These are phyloP conservation scores for Calonectris borealis DNA, from an alignment of 2,113 vertebrate genomes.

Conservation along the genomic window DNA sequence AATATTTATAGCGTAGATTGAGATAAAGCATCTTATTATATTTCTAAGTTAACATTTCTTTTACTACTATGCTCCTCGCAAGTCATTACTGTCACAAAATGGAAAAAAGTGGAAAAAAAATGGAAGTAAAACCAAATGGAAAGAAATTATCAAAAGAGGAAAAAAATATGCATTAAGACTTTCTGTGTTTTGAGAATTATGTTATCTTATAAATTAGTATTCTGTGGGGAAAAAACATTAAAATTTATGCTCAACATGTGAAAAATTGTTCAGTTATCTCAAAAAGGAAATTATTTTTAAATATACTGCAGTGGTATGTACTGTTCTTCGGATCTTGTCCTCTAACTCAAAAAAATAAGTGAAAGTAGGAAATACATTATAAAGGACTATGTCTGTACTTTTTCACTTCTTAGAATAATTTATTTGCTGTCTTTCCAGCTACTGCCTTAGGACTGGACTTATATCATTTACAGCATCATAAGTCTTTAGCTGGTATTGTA, in stretches of 20 bases:
- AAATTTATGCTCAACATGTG: neutral
- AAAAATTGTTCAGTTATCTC: neutral
- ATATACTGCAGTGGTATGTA: neutral
- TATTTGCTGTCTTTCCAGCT: neutral
- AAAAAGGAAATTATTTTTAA: conserved; percentile 1
- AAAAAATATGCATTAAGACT: neutral
- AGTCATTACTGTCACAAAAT: neutral
- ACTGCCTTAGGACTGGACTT: neutral
- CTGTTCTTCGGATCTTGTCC: neutral
- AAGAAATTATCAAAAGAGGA: neutral
- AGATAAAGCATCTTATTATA: neutral
- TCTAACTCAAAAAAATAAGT: neutral
- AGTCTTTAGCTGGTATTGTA: neutral
- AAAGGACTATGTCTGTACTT: neutral
- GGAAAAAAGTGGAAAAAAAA: neutral
- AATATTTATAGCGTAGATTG: neutral
- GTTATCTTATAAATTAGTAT: conserved; percentile 1
- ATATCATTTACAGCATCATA: neutral
- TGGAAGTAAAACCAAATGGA: neutral
- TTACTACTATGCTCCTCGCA: neutral
- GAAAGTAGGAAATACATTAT: neutral
- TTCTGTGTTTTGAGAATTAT: neutral
- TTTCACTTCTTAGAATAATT: neutral
- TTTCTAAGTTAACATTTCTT: neutral
- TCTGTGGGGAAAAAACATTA: neutral